Percentiles rank a stretch among this genome's conserved stretches.
phyloP scores from a whole-genome alignment of 2,888 invertebrate genomes.

The Megaustenia siamemsis region DNA sequence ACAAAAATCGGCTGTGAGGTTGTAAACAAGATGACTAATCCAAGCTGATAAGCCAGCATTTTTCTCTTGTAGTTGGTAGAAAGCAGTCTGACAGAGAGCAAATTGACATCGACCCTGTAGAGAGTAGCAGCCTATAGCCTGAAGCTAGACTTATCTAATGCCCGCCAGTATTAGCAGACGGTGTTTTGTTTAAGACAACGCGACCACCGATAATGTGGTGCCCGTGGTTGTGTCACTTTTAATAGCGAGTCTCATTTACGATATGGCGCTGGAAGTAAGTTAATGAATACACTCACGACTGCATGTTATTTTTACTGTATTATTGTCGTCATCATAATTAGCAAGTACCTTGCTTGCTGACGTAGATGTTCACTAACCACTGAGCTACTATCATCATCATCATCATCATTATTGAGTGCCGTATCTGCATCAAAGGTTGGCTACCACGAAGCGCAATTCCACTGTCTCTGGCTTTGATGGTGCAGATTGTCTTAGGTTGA shows the following conservation, averaged over 20 bases:
- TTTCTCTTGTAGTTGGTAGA: too few species aligned
- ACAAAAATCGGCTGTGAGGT: neutral
- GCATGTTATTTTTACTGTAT: too few species aligned
- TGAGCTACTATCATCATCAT: neutral
- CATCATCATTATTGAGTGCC: too few species aligned
- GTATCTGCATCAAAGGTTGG: too few species aligned
- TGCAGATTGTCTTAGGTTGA: too few species aligned
- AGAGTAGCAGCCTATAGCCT: neutral
- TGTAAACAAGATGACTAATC: conserved; percentile 5
- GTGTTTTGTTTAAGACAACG: neutral
- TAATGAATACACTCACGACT: too few species aligned
- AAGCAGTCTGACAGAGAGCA: neutral
- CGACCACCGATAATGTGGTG: neutral
- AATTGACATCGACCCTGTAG: neutral
- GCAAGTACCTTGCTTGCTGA: too few species aligned
- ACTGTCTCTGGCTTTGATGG: too few species aligned
- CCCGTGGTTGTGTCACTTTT: neutral
- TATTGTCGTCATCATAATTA: neutral
- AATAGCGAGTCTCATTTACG: too few species aligned
- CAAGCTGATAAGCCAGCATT: neutral
- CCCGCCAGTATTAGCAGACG: neutral
- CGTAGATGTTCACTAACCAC: neutral
- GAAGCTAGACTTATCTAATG: neutral
- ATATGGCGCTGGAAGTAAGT: too few species aligned
- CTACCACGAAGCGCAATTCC: too few species aligned